Base-by-base conservation (phyloP, 1,140 invertebrate genomes). In the Trichonephila clavata region DNA sequence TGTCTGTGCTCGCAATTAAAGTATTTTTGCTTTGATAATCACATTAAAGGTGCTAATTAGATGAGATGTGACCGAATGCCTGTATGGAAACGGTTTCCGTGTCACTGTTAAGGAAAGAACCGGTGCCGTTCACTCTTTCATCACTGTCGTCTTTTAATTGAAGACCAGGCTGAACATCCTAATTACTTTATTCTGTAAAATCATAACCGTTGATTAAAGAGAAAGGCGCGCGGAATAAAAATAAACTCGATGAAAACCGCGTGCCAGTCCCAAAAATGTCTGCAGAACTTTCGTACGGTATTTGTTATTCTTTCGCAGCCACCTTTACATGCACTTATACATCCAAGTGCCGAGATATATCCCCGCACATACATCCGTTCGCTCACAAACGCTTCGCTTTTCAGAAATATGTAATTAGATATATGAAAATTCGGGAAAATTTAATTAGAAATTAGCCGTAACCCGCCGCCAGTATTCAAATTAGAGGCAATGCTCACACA, bases 391-490 rank as follows among this genome's bases (percentile, higher is more conserved):
- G 61, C 83, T 84, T 87, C 92, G 92, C 92, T 93, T 93, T 93
- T 93, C 92, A 87, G 92, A 93, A 93, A 93, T 93, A 93, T 93
- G 93, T 94, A 94, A 94, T 94, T 94, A 90, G 87, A 94, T 94
- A 89, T 94, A 89, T 90, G 93, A 89, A 94, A 90, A 94, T 94
- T 94, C 93, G 93, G 87, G 93, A 90, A 94, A 94, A 94, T 90
- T 90, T 94, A 94, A 94, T 94, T 94, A 94, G 93, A 94, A 94
- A 94, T 94, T 94, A 94, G 93, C 93, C 87, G 93, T 94, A 90
- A 84, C 86, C 93, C 93, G 93, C 93, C 93, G 93, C 77, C 93
- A 89, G 93, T 94, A 94, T 94, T 94, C 93, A 94, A 94, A 94
- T 94, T 43, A 94, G 93, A 89, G 83, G 92, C 92, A 92, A 90